Evolutionary conservation across 2,113 vertebrate genomes (phyloP).

Genomic region (Felis chaus): DNA sequence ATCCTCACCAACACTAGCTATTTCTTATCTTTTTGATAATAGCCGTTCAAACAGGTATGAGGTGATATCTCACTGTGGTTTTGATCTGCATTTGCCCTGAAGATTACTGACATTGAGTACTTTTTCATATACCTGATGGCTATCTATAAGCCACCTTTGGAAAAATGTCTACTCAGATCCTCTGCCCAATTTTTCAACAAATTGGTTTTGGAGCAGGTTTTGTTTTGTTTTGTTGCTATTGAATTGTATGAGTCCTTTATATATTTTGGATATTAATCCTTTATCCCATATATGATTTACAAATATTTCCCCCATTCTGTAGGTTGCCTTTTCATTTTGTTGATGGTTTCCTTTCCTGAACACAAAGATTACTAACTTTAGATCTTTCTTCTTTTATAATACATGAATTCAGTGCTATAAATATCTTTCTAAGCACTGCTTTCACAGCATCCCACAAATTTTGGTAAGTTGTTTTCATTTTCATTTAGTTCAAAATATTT

Average conservation of each 20-base stretch:
- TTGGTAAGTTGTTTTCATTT: neutral
- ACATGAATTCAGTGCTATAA: neutral
- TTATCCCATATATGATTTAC: neutral
- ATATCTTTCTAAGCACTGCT: neutral
- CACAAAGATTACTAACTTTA: neutral
- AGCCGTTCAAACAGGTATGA: neutral
- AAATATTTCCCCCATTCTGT: neutral
- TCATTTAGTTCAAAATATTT: neutral
- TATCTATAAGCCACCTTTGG: neutral
- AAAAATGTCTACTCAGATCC: neutral
- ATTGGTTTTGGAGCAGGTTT: neutral
- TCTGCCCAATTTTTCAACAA: neutral
- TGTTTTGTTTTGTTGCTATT: neutral
- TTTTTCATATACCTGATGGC: neutral
- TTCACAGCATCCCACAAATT: neutral
- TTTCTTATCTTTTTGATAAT: neutral
- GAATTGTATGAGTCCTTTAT: neutral
- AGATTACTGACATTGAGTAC: neutral
- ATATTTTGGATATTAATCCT: neutral
- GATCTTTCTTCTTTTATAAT: neutral
- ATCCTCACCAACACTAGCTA: neutral
- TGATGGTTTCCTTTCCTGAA: neutral
- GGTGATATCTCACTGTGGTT: neutral
- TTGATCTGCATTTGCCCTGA: neutral
- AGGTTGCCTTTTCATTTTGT: neutral